phyloP scores from a whole-genome alignment of 2,888 invertebrate genomes.

The Mythimna impura region DNA sequence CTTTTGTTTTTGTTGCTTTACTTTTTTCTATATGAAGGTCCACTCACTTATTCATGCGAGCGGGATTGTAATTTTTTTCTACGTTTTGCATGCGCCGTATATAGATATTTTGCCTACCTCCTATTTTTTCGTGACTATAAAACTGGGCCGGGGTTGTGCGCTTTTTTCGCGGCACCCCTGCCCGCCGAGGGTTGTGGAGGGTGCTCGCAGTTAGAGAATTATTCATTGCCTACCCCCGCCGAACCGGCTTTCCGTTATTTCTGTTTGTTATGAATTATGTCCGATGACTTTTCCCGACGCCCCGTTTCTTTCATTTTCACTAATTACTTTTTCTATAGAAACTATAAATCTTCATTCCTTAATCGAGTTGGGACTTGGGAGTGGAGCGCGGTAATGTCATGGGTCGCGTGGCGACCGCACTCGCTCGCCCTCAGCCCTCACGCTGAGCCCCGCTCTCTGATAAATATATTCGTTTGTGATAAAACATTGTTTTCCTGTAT shows the following conservation, averaged over 20 bases:
- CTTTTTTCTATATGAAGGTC: conserved; percentile 88
- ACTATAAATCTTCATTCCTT: conserved; percentile 81
- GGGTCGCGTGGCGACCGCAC: conserved; percentile 46
- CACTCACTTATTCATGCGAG: conserved; percentile 89
- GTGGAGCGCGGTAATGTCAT: conserved; percentile 59
- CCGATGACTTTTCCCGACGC: conserved; percentile 88
- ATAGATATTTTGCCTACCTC: conserved; percentile 89
- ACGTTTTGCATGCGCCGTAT: conserved; percentile 86
- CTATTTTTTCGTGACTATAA: conserved; percentile 90
- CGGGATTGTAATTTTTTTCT: conserved; percentile 88
- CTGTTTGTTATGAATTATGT: conserved; percentile 90
- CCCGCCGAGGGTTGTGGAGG: conserved; percentile 77
- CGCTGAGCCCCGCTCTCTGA: conserved; percentile 46
- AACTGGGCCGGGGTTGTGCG: conserved; percentile 87
- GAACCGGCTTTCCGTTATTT: conserved; percentile 90
- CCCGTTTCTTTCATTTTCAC: conserved; percentile 87
- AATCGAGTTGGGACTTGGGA: conserved; percentile 65
- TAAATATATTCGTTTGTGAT: conserved; percentile 73
- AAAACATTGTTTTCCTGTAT: conserved; percentile 81
- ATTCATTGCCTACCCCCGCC: conserved; percentile 90
- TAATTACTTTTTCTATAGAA: conserved; percentile 88
- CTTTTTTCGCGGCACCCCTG: conserved; percentile 87
- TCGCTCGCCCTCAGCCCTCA: conserved; percentile 5
- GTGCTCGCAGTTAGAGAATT: conserved; percentile 90
- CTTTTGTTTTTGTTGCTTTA: conserved; percentile 82